phyloP scores from a whole-genome alignment of 1,140 invertebrate genomes.

The Eupeodes corollae region DNA sequence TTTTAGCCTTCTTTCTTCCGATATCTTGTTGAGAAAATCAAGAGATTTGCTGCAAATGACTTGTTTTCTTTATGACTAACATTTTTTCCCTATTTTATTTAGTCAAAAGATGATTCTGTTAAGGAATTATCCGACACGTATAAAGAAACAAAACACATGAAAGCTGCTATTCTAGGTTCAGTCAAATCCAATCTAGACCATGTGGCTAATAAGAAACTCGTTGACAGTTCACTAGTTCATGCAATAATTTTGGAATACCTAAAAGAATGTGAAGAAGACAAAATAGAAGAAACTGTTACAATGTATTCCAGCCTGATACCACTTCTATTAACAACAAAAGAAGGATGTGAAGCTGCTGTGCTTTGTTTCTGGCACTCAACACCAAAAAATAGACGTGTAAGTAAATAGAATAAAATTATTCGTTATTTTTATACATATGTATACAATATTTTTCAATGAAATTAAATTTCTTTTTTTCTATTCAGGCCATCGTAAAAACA shows the following conservation, averaged over 20 bases:
- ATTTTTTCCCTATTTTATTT: not conserved
- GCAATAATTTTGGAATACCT: slow-evolving; percentile 73
- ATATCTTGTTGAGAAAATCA: too few relatives aligned
- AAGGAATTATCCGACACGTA: slow-evolving; percentile 47
- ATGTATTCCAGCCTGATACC: slow-evolving; percentile 56
- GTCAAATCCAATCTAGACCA: slow-evolving; percentile 57
- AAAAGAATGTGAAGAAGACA: slow-evolving; percentile 47
- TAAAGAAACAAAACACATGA: slow-evolving; percentile 51
- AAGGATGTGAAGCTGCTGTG: slow-evolving; percentile 67
- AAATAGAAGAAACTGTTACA: slow-evolving; percentile 56
- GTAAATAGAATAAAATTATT: slow-evolving; percentile 3
- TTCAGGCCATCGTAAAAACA: slow-evolving; percentile 58
- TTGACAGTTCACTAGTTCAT: slow-evolving; percentile 59
- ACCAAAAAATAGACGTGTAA: slow-evolving; percentile 33
- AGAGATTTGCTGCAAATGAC: too few relatives aligned
- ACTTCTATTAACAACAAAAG: slow-evolving; percentile 70
- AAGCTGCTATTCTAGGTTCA: slow-evolving; percentile 52
- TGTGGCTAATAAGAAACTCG: slow-evolving; percentile 59
- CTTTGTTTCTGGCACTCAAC: slow-evolving; percentile 63
- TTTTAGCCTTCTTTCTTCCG: too few relatives aligned
- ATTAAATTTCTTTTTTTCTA: not conserved
- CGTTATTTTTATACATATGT: not conserved
- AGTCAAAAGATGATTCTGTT: slow-evolving; percentile 21
- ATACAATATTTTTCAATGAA: not conserved
- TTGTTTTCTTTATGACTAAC: not conserved